Base-by-base conservation (phyloP, 2,888 invertebrate genomes). In the Athrips mouffetella region DNA sequence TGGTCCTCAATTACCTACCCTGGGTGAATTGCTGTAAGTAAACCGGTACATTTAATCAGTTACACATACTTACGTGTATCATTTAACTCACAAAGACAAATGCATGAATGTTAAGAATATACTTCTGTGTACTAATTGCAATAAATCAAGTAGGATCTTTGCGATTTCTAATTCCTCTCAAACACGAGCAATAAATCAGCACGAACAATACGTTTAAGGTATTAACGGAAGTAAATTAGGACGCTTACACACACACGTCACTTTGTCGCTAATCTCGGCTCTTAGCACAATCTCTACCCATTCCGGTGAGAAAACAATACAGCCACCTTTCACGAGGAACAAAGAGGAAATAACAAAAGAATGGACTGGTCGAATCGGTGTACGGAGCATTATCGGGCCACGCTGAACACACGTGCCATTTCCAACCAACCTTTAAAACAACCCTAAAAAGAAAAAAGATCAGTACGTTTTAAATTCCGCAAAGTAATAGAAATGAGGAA, bases 301-400 rank as follows among this genome's bases (percentile, higher is more conserved):
- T 81, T 79, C 73, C 72, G 62, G 67, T 67, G 76, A 74, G 79
- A 76, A 83, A 86, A 86, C 85, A 87, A 87, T 84, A 79, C 75
- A 67, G 70, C 75, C 73, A 83, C 83, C 80, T 82, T 82, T 79
- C 74, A 77, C 58, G 59, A 65, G 62, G 73, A 76, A 83, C 80
- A 84, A 85, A 83, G 76, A 76, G 72, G 72, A 76, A 80, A 75
- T 75, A 81, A 85, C 81, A 83, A 85, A 83, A 81, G 82, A 84
- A 80, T 73, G 72, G 70, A 77, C 67, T 71, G 70, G 76, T 77
- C 73, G 77, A 83, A 81, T 80, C 76, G 76, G 73, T 67, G 73
- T 75, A 74, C 75, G 65, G 67, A 67, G 75, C 75, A 80, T 77
- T 86, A 77, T 80, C 75, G 73, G 67, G 55, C 63, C 64, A 52